These are phyloP conservation scores for Melanotaenia parkinsoni DNA, from an alignment of 2,797 vertebrate species.

Conservation along the genomic window DNA sequence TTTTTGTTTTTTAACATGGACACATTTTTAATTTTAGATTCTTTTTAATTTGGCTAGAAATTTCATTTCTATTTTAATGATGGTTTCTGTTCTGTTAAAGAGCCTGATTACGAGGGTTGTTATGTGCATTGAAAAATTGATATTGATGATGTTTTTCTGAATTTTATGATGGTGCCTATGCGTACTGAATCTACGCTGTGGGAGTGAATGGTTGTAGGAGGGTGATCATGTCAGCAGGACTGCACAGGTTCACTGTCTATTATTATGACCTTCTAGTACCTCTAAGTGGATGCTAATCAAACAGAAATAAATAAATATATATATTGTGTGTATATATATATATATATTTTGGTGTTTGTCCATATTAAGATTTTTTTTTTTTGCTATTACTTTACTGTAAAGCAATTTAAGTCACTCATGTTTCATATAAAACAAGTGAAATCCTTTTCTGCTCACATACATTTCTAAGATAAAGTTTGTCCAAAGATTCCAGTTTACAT, in stretches of 20 bases:
- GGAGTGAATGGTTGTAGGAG: constrained; percentile 19
- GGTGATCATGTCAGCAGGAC: constrained; percentile 37
- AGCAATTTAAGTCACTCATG: constrained; percentile 9
- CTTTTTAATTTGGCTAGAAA: not conserved
- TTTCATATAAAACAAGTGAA: constrained; percentile 13
- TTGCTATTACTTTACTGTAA: constrained; percentile 14
- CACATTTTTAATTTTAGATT: constrained; percentile 1
- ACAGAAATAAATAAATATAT: constrained; percentile 21
- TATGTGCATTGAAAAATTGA: constrained; percentile 9
- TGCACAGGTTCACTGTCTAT: constrained; percentile 47
- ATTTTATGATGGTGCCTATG: constrained; percentile 25
- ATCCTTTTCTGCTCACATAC: not conserved
- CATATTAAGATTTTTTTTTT: constrained; percentile 8
- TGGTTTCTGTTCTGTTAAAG: constrained; percentile 1
- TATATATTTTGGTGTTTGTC: constrained; percentile 6
- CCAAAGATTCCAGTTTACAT: constrained; percentile 36
- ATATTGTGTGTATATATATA: constrained; percentile 2
- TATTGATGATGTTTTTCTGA: not conserved
- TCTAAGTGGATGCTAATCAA: constrained; percentile 19
- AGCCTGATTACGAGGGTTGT: not conserved
- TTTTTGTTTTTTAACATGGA: constrained; percentile 2
- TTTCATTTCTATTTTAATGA: constrained; percentile 13
- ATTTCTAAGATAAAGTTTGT: constrained; percentile 25
- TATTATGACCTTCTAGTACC: constrained; percentile 1
- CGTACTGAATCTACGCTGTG: constrained; percentile 5